phyloP scores from a whole-genome alignment of 2,888 invertebrate genomes.

The Drosophila pseudotalamancana region DNA sequence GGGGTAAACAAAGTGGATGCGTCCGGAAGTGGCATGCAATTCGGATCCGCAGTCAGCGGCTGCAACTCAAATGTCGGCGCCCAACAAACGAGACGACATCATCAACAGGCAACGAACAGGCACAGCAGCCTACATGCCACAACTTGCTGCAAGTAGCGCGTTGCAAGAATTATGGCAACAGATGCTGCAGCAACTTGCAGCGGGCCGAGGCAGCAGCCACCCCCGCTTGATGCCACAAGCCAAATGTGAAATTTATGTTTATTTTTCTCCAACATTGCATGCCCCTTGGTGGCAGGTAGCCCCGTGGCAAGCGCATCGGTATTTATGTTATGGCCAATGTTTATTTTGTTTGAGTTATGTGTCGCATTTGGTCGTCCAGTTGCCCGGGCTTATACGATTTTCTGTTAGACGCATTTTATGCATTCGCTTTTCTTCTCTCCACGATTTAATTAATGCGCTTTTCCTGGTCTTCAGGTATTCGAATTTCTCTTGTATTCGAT shows the following conservation, averaged over 20 bases:
- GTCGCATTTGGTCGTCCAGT: constrained; percentile 50
- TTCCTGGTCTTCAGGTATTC: constrained; percentile 52
- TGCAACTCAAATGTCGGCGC: constrained; percentile 51
- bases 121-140: constrained; percentile 23
- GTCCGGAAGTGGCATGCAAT: constrained; percentile 23
- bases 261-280: constrained; percentile 39
- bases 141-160: constrained; percentile 49
- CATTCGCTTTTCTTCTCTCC: constrained; percentile 39
- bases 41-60: constrained; percentile 32
- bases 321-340: constrained; percentile 76
- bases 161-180: constrained; percentile 77
- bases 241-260: constrained; percentile 71
- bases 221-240: constrained; percentile 1
- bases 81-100: constrained; percentile 71
- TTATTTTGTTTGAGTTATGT: constrained; percentile 74
- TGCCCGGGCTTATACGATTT: constrained; percentile 34
- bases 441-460: constrained; percentile 65
- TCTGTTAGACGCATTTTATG: constrained; percentile 42
- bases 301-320: constrained; percentile 46
- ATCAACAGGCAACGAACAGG: constrained; percentile 49
- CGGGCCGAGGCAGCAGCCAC: constrained; percentile 30
- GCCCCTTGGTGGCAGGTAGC: too few species aligned
- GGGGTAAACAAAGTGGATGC: constrained; percentile 1
- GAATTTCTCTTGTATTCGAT: constrained; percentile 44
- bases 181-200: constrained; percentile 67